phyloP scores from a whole-genome alignment of 2,888 invertebrate species.

The Lasioglossum malachurum region DNA sequence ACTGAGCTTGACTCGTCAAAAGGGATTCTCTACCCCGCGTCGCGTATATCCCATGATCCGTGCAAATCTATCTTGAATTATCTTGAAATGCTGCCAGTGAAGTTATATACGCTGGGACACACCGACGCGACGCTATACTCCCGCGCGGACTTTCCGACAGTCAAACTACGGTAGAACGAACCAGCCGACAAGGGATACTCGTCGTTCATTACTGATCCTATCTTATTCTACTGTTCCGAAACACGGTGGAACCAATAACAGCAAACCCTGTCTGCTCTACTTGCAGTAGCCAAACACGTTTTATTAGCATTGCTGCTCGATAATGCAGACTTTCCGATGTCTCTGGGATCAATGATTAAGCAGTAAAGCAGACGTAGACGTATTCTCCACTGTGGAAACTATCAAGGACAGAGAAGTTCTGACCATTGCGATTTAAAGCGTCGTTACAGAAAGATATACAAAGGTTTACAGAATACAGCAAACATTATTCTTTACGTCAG shows the following conservation, averaged over 20 bases:
- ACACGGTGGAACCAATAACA: not conserved
- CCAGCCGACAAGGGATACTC: conserved; percentile 7
- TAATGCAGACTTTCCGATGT: not conserved
- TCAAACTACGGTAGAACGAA: conserved; percentile 48
- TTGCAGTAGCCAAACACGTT: not conserved
- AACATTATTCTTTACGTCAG: too few relatives aligned
- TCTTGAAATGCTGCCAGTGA: conserved; percentile 70
- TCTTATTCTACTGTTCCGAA: not conserved
- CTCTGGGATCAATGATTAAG: not conserved
- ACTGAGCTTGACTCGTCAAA: conserved; percentile 76
- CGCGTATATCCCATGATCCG: conserved; percentile 73
- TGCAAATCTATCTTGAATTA: conserved; percentile 73
- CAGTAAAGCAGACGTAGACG: not conserved
- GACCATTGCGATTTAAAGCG: not conserved
- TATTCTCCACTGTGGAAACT: not conserved
- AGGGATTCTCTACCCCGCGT: conserved; percentile 71
- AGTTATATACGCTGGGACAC: conserved; percentile 47
- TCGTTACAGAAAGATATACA: too few relatives aligned
- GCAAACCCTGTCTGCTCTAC: not conserved
- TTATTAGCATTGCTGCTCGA: not conserved
- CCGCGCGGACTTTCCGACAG: conserved; percentile 19
- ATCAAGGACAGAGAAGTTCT: not conserved
- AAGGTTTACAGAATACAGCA: too few relatives aligned
- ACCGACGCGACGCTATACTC: not conserved
- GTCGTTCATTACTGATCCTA: conserved; percentile 20